Base-by-base conservation (phyloP, 2,797 vertebrate genomes). In the Naso thynnoides region DNA sequence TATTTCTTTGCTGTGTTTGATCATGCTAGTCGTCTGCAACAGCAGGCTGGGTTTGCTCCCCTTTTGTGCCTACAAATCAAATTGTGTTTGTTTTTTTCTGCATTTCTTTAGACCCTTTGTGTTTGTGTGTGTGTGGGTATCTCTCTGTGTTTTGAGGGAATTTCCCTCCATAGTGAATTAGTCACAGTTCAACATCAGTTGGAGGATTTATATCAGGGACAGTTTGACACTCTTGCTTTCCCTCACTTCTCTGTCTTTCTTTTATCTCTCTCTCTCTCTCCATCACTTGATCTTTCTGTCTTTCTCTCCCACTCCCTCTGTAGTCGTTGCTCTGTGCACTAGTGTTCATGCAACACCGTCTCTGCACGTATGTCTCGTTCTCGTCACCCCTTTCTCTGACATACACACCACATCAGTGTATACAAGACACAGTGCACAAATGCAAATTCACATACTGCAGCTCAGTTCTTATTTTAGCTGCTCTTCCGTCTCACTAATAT, bases 121-220 rank as follows among this genome's bases (percentile, higher is more conserved):
- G 59, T 55, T 44, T 14, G 15, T 50, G 29, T 33, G 27, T 33
- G 53, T 48, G 33, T 45, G 36, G 41, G 19, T 38, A 8, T 16
- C 41, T 61, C 19, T 27, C 53, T 31, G 33, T 59, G 60, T 13
- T 19, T 73, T 63, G 21, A 84, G 88, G 93, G 91, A 91, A 87
- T 87, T 92, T 89, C 92, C 92, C 90, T 76, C 61, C 57, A 70
- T 76, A 70, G 66, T 44, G 19, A 78, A 76, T 78, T 76, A 83
- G 86, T 91, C 87, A 85, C 85, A 84, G 78, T 73, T 87, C 39
- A 15, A 53, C 76, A 86, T 78, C 74, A 73, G 64, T 73, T 65
- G 69, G 60, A 86, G 81, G 72, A 84, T 88, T 87, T 70, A 76
- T 84, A 60, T 83, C 70, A 59, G 68, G 79, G 80, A 78, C 88